These are phyloP conservation scores for Acropora yongei DNA, from an alignment of 64 coral and sea anemone genomes.

Conservation along the genomic window DNA sequence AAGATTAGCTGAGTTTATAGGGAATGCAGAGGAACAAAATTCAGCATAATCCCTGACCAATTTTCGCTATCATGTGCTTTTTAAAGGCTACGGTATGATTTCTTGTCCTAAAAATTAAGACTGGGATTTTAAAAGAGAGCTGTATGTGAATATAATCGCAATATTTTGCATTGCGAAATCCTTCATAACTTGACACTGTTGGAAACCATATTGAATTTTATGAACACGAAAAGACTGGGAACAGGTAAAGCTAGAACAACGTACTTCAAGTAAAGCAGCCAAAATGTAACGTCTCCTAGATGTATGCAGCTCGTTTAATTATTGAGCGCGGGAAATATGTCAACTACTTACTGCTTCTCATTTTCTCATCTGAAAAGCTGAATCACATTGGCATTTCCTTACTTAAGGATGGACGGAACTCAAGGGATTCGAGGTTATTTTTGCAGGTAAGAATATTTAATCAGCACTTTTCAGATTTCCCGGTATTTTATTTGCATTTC, in stretches of 20 bases:
- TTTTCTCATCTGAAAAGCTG: no score
- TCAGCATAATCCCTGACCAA: neutral
- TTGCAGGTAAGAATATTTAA: no score
- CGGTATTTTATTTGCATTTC: no score
- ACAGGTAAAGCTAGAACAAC: neutral
- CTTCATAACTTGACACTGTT: neutral
- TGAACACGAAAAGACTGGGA: neutral
- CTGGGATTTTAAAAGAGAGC: neutral
- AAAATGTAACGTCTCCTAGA: neutral
- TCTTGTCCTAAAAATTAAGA: neutral
- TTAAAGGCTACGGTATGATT: neutral
- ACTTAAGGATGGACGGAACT: no score
- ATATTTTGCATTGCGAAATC: neutral
- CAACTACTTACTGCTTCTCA: no score
- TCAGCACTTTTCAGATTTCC: no score
- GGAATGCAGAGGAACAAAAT: neutral
- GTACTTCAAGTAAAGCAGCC: neutral
- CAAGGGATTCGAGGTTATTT: no score
- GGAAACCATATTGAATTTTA: slow-evolving; percentile 22
- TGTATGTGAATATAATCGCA: neutral
- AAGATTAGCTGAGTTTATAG: neutral
- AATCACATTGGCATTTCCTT: no score
- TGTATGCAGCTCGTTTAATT: no score
- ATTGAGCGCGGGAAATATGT: no score
- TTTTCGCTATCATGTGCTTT: neutral